A percentile compares a stretch with the other conserved stretches of the same genome.
Conservation (phyloP, 2,113 vertebrate genomes). For the Dipodomys stephensi region DNA sequence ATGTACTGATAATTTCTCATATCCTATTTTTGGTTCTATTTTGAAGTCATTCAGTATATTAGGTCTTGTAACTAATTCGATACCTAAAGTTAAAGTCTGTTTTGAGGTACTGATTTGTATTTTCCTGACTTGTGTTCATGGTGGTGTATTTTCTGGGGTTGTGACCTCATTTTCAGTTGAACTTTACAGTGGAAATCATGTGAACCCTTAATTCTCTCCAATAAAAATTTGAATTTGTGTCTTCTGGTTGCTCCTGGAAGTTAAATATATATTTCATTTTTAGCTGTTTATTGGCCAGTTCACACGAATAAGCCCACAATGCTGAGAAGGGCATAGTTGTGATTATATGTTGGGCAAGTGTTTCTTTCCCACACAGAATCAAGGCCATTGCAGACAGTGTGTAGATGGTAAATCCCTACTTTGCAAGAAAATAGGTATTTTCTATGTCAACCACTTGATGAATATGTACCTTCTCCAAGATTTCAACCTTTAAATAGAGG, state of each 20-base stretch:
- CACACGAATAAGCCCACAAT: background rate
- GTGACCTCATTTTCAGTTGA: background rate
- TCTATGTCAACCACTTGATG: background rate
- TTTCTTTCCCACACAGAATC: too few relatives aligned
- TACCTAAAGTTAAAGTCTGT: background rate
- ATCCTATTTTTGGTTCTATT: background rate
- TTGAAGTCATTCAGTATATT: slow-evolving; percentile 7
- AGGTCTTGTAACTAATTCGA: background rate
- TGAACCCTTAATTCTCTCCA: background rate
- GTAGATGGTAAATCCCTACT: background rate
- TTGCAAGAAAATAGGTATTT: background rate
- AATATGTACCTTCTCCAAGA: background rate
- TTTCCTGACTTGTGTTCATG: background rate
- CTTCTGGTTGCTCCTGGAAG: background rate
- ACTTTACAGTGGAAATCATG: background rate
- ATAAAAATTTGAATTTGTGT: background rate
- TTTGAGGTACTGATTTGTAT: background rate
- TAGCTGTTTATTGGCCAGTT: slow-evolving; percentile 13
- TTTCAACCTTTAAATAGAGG: background rate
- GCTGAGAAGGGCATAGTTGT: background rate
- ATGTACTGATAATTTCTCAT: background rate
- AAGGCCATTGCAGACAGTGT: background rate
- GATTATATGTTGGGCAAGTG: background rate
- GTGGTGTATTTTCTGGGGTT: background rate
- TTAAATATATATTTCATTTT: background rate